phyloP scores from a whole-genome alignment of 2,113 vertebrate genomes.

The Ophthalmolycus amberensis region DNA sequence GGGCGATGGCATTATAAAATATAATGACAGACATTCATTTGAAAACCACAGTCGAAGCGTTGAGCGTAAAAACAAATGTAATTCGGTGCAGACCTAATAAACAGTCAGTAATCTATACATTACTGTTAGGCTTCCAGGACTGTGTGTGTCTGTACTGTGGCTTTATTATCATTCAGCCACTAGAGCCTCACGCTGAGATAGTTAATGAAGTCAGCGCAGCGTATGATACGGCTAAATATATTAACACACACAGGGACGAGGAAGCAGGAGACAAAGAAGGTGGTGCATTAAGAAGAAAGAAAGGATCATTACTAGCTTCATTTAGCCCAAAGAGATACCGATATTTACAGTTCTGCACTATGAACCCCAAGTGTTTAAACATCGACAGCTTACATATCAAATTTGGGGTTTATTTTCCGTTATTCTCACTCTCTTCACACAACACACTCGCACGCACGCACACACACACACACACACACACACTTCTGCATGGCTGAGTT shows the following conservation, averaged over 20 bases:
- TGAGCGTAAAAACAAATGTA: not conserved
- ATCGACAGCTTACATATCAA: slow-evolving; percentile 7
- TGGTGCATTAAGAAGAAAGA: not conserved
- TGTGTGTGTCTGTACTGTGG: slow-evolving; percentile 15
- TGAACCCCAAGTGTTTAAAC: slow-evolving; percentile 26
- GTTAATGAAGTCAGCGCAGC: slow-evolving; percentile 75
- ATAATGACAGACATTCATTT: not conserved
- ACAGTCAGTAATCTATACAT: slow-evolving; percentile 29
- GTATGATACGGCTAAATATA: slow-evolving; percentile 74
- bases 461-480: slow-evolving; percentile 30
- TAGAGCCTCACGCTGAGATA: slow-evolving; percentile 68
- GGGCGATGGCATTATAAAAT: not conserved
- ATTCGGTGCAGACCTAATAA: not conserved
- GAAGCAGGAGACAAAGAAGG: slow-evolving; percentile 11
- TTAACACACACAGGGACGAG: slow-evolving; percentile 32
- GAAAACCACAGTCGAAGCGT: not conserved
- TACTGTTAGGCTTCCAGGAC: slow-evolving; percentile 59
- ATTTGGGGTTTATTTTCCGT: slow-evolving; percentile 10
- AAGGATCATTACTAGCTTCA: not conserved
- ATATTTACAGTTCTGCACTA: slow-evolving; percentile 18
- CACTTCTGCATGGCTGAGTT: slow-evolving; percentile 53
- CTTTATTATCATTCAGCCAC: slow-evolving; percentile 71
- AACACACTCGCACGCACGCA: slow-evolving; percentile 1
- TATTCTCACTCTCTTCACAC: not conserved
- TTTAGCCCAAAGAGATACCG: slow-evolving; percentile 21